Base-by-base conservation (phyloP, 2,113 vertebrate species). In the Andinoacara biseriatus region DNA sequence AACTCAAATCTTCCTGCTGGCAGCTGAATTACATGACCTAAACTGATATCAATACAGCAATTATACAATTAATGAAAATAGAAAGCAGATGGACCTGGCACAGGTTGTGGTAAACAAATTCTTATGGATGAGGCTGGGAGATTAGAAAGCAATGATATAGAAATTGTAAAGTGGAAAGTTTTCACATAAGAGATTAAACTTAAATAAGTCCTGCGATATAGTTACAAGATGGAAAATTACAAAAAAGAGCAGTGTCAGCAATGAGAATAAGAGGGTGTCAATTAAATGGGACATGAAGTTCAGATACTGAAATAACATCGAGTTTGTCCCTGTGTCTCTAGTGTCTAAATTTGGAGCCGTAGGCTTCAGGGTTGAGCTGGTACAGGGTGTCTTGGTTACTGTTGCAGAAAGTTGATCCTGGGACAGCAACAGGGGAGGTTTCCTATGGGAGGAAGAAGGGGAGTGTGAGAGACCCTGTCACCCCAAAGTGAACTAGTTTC, bases 351-450 rank as follows among this genome's bases (percentile, higher is more conserved):
- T 90, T 87, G 89, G 90, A 89, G 62, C 57, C 3, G 38, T 40
- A 13, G 49, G 40, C 89, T 84, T 83, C 60, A 79, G 56, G 81
- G 57, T 24, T 84, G 54, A 80, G 74, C 81, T 67, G 49, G 90
- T 78, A 85, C 84, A 63, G 33, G 56, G 40, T 84, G 83, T 91
- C 84, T 90, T 80, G 78, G 81, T 91, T 92, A 67, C 87, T 74
- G 80, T 74, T 87, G 69, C 86, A 90, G 93, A 93, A 94, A 94
- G 56, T 29, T 84, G 91, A 93, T 92, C 87, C 84, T 74, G 7
- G 5, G 43, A 84, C 79, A 84, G 84, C 74, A 83, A 89, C 84
- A 81, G 76, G 63, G 86, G 84, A 81, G 85, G 82, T 84, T 72
- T 54, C 76, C 79, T 49, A 61, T 78, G 3, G 11, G 40, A 5